A percentile compares a stretch with the other conserved stretches of the same genome.
These are phyloP conservation scores for Enhydra lutris DNA, from an alignment of 2,113 vertebrate species.

Conservation along the genomic window DNA sequence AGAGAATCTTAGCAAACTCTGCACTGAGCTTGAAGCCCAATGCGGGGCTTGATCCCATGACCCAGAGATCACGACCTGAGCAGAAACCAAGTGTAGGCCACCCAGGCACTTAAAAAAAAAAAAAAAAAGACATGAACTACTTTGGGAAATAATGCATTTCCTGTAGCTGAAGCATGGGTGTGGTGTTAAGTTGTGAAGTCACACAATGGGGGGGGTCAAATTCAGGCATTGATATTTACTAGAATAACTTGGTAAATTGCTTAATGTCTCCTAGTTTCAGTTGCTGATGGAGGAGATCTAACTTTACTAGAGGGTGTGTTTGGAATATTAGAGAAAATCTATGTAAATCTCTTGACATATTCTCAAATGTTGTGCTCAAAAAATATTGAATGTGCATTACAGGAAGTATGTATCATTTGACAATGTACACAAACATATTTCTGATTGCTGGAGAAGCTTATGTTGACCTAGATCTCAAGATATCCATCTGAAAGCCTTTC, in stretches of 20 bases:
- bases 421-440: not conserved
- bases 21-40: not conserved
- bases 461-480: not conserved
- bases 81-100: not conserved
- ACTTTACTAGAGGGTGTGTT: not conserved
- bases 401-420: not conserved
- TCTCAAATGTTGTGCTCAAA: not conserved
- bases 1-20: not conserved
- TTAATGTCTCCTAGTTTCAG: not conserved
- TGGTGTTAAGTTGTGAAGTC: not conserved
- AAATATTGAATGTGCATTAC: not conserved
- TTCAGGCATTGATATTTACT: not conserved
- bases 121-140: not conserved
- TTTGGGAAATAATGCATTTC: not conserved
- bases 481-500: not conserved
- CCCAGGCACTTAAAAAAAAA: not conserved
- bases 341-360: not conserved
- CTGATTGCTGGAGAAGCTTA: not conserved
- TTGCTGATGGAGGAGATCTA: not conserved
- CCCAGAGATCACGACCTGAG: not conserved
- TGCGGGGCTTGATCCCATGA: not conserved
- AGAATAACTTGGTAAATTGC: not conserved
- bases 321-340: not conserved
- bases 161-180: not conserved
- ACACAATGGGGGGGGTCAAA: not conserved